phyloP scores from a whole-genome alignment of 2,113 vertebrate genomes.

The Plecturocebus donacophilus region DNA sequence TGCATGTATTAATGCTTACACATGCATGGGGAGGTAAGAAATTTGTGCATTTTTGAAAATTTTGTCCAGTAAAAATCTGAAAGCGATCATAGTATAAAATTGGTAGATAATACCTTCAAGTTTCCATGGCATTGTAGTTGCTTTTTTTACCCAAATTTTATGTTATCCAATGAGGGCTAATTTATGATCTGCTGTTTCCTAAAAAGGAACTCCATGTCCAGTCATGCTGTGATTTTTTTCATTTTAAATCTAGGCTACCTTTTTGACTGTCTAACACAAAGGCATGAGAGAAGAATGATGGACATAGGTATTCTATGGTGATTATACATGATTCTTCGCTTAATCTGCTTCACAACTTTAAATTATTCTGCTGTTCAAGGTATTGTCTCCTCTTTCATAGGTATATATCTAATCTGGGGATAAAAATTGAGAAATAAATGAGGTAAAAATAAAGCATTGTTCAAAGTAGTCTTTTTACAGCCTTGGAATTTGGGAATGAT shows the following conservation, averaged over 20 bases:
- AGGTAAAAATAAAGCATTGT: constrained; percentile 69
- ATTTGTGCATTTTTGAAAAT: neutral
- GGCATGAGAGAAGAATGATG: neutral
- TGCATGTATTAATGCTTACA: neutral
- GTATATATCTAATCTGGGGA: constrained; percentile 46
- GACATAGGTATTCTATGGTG: neutral
- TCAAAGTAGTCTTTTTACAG: constrained; percentile 61
- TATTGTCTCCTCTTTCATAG: constrained; percentile 9
- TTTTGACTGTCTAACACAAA: constrained; percentile 61
- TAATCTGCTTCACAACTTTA: constrained; percentile 64
- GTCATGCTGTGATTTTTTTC: neutral
- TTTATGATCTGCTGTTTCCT: neutral
- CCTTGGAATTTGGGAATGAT: constrained; percentile 47
- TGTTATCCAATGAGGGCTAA: neutral
- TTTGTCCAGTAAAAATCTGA: neutral
- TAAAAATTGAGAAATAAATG: constrained; percentile 72
- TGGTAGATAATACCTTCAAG: neutral
- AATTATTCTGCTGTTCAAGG: neutral
- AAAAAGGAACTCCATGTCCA: neutral
- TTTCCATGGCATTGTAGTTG: neutral
- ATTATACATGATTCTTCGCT: constrained; percentile 61
- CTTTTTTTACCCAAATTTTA: constrained; percentile 34
- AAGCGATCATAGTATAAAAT: neutral
- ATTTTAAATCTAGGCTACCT: constrained; percentile 38
- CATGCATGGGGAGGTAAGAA: neutral